phyloP scores from a whole-genome alignment of 2,888 invertebrate species.

The Matsumyia berberina region DNA sequence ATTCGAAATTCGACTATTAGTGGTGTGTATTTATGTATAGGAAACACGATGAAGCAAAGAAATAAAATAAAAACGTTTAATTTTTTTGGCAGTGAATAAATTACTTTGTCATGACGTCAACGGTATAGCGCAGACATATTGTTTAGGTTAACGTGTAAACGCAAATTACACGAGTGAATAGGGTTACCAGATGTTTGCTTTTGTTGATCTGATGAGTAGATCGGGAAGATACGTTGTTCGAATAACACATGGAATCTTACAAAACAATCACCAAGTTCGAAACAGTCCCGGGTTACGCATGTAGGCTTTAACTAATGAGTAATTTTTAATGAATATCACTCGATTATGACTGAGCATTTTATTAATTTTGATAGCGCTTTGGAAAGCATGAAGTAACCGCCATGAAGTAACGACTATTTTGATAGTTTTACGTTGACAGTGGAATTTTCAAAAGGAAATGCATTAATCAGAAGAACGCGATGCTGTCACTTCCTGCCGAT shows the following conservation, averaged over 20 bases:
- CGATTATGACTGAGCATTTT: background rate
- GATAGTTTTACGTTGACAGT: background rate
- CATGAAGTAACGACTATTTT: background rate
- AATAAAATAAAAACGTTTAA: slow-evolving; percentile 35
- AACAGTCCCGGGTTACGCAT: background rate
- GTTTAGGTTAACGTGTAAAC: slow-evolving; percentile 62
- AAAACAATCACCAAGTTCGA: background rate
- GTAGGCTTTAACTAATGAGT: slow-evolving; percentile 11
- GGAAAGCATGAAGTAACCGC: slow-evolving; percentile 33
- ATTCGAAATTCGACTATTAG: slow-evolving; percentile 58
- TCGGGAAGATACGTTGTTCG: too few species aligned
- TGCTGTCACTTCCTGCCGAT: slow-evolving; percentile 40
- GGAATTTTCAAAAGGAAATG: slow-evolving; percentile 26
- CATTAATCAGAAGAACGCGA: slow-evolving; percentile 11
- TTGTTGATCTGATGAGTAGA: too few species aligned
- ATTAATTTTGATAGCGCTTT: background rate
- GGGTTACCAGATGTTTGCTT: slow-evolving; percentile 44
- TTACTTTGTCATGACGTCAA: slow-evolving; percentile 64
- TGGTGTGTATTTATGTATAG: slow-evolving; percentile 23
- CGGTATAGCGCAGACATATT: slow-evolving; percentile 37
- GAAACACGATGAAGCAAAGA: slow-evolving; percentile 27
- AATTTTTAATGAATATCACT: background rate
- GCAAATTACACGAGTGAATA: slow-evolving; percentile 53
- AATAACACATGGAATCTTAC: background rate
- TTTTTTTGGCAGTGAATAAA: slow-evolving; percentile 63